Evolutionary conservation across 2,797 vertebrate genomes (phyloP), one percentile per base, ranked within the genome.

Genomic region (Ibycter americanus): DNA sequence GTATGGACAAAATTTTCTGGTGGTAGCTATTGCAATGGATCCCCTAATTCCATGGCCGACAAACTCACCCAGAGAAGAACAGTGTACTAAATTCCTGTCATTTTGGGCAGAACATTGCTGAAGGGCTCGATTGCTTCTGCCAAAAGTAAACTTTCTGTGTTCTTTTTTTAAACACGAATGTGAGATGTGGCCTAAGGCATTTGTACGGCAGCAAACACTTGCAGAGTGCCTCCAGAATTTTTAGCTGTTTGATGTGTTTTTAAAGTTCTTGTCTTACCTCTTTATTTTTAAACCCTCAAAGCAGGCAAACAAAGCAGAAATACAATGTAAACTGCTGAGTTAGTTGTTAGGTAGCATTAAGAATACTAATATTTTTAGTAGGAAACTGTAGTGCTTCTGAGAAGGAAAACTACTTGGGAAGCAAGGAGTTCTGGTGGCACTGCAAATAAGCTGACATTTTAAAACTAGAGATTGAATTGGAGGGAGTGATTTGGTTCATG

Each of bases 401-500:
- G 68, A 78, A 85, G 65, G 44, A 70, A 56, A 44, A 36, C n/a
- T 34, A 8, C 22, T 85, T 3, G 2, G 15, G 47, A 87, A 91
- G 52, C 15, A 12, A 23, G 0, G 2, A 52, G 34, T 91, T 93
- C 71, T 87, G 23, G 14, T 83, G 62, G 72, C 71, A 46, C 44
- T 52, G 78, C 26, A 73, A 87, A 59, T 34, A 54, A 73, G n/a
- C 59, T 74, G 79, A 65, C 67, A 32, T 85, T 78, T 89, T 77
- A 90, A 73, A 87, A 67, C n/a, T 16, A 62, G 81, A 67, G 49
- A 18, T 40, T 40, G 74, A 85, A 49, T 55, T 81, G 76, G 44
- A 83, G n/a, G 34, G 68, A 83, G 52, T 54, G 65, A 86, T 94
- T 89, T 81, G 49, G 34, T 81, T 93, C 83, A 87, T 81, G 87